Evolutionary conservation across 1,140 invertebrate species (phyloP).

Genomic region (Plutomurus gul): DNA sequence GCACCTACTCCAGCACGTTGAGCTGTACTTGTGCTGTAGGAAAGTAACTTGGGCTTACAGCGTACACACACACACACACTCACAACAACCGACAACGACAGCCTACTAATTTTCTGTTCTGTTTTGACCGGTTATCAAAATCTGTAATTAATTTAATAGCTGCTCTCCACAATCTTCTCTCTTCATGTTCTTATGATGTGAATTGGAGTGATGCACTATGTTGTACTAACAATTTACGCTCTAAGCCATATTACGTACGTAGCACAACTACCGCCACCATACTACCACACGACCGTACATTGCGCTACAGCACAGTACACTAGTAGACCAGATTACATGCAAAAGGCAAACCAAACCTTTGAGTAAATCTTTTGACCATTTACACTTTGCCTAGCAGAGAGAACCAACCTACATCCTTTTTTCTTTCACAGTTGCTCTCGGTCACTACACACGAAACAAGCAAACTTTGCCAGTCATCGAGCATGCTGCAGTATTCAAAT

Average conservation of each 20-base stretch:
- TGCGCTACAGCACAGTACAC: neutral
- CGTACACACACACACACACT: neutral
- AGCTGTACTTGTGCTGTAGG: neutral
- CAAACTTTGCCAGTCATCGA: neutral
- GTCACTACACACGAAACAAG: neutral
- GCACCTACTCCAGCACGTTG: neutral
- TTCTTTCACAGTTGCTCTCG: neutral
- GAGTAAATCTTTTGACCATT: constrained; percentile 6
- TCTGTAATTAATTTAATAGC: constrained; percentile 53
- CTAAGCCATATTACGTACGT: neutral
- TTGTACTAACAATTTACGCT: neutral
- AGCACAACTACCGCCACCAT: too few species aligned
- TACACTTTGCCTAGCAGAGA: constrained; percentile 11
- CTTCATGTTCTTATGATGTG: constrained; percentile 24
- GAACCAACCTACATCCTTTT: constrained; percentile 32
- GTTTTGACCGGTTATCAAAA: constrained; percentile 48
- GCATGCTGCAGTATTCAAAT: neutral
- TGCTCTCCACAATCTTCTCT: constrained; percentile 31
- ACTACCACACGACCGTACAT: too few species aligned
- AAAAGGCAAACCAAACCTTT: constrained; percentile 32
- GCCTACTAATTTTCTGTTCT: constrained; percentile 40
- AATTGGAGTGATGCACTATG: constrained; percentile 20
- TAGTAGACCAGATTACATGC: constrained; percentile 24
- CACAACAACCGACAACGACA: neutral
- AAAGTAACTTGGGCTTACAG: neutral